Evolutionary conservation across 1,140 invertebrate species (phyloP).

Genomic region (Panulirus ornatus): DNA sequence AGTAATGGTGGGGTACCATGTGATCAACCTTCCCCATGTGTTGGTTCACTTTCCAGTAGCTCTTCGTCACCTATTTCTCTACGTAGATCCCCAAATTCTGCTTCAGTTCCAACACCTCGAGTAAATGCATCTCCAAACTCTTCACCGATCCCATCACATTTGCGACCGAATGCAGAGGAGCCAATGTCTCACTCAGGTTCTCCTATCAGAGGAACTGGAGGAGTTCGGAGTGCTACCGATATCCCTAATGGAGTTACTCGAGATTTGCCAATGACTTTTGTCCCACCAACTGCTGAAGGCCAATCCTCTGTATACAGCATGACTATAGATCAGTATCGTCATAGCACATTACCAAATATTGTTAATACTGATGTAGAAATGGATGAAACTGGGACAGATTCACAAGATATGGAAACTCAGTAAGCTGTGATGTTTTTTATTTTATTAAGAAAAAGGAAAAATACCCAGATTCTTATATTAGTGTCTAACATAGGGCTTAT

Average conservation of each 20-base stretch:
- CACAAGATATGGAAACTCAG: slow-evolving; percentile 61
- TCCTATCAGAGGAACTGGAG: slow-evolving; percentile 26
- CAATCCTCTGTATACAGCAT: slow-evolving; percentile 12
- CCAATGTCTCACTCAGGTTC: slow-evolving; percentile 65
- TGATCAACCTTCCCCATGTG: background rate
- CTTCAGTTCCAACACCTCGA: slow-evolving; percentile 1
- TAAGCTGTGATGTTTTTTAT: too few species aligned
- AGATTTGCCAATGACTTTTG: background rate
- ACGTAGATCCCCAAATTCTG: slow-evolving; percentile 6
- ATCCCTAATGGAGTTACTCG: slow-evolving; percentile 42
- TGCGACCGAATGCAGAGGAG: slow-evolving; percentile 34
- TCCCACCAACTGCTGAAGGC: background rate
- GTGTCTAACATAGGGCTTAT: too few species aligned
- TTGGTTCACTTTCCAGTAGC: background rate
- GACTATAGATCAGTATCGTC: background rate
- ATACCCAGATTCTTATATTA: too few species aligned
- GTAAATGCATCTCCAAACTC: slow-evolving; percentile 16
- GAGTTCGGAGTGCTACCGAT: background rate
- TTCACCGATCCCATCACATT: background rate
- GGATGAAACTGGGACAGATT: slow-evolving; percentile 36
- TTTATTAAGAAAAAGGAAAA: too few species aligned
- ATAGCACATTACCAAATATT: background rate
- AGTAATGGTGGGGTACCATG: background rate
- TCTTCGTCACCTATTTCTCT: slow-evolving; percentile 2
- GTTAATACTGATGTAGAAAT: slow-evolving; percentile 51